Base-by-base conservation (phyloP, 2,113 vertebrate genomes). In the Ageneiosus marmoratus region DNA sequence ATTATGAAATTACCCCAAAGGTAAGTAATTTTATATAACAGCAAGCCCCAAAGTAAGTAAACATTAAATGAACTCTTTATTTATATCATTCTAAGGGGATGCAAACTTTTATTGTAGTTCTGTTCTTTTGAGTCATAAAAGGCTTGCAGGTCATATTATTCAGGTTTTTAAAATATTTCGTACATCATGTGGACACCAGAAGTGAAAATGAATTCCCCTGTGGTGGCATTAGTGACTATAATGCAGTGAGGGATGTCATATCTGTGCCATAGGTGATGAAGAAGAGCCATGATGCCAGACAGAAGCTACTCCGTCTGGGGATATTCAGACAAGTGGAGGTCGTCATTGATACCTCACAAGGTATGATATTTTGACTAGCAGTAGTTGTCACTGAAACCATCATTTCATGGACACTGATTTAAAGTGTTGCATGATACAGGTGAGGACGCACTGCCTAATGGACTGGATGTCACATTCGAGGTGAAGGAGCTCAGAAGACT, bases 301-400 rank as follows among this genome's bases (percentile, higher is more conserved):
- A 98, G 86, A 97, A 93, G 76, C 89, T 99, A 62, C 95, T 99
- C n/a, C 97, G 96, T 11, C 90, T 99, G 0, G 98, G 98, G 9
- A 96, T 99, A 87, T 99, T 99, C 77, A 93, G 96, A 62, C 95
- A 97, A 76, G 97, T 99, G 2, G 96, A 98, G 10, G 98, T 99
- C 55, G 91, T 99, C 80, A 99, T 99, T 1, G 98, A 99, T 86
- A 98, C 96, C 0, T 96, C 96, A 79, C 94, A 94, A 90, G 98
- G 98, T 99, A 90, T 0, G 58, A 20, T 7, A 56, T 73, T 48
- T 16, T 55, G 8, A 50, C 62, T 53, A 18, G 0, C 20, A 46
- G 34, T 74, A 9, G 20, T 24, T 58, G 22, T 69, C 44, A 29
- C 10, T 46, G 11, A 7, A 78, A 44, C 5, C 29, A 20, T 65